Evolutionary conservation across 2,113 vertebrate genomes (phyloP).

Genomic region (Oryzias celebensis): DNA sequence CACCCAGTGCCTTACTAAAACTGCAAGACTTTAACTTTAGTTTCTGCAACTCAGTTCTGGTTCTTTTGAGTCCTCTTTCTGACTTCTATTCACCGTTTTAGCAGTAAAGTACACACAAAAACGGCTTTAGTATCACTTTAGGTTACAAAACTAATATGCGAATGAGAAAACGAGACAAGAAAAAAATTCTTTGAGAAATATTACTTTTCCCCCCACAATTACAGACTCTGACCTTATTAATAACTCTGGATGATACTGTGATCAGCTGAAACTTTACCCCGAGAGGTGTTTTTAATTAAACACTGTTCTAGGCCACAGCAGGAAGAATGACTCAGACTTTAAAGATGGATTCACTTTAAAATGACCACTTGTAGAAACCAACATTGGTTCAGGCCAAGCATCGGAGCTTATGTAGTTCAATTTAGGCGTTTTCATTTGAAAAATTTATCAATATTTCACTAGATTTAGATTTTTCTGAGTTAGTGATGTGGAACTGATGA

Average conservation of each 20-base stretch:
- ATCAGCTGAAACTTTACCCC: background rate
- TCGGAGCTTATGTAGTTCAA: no score
- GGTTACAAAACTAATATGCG: background rate
- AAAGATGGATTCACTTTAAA: background rate
- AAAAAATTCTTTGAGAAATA: background rate
- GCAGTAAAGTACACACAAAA: background rate
- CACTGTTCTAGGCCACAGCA: background rate
- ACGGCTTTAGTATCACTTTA: background rate
- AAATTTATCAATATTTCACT: no score
- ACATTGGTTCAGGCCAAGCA: no score
- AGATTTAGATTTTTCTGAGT: no score
- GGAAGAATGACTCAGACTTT: background rate
- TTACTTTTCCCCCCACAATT: background rate
- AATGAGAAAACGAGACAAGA: background rate
- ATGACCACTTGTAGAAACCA: background rate
- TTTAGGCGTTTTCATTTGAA: no score
- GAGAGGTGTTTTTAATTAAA: background rate
- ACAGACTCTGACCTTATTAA: background rate
- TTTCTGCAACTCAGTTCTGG: no score
- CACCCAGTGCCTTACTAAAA: background rate
- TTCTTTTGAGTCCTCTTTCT: no score
- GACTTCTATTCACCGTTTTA: no score
- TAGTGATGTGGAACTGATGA: no score
- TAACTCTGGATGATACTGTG: background rate
- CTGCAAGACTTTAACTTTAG: no score